Base-by-base conservation (phyloP, 1,140 invertebrate genomes). In the Gonatopus flavifemur region DNA sequence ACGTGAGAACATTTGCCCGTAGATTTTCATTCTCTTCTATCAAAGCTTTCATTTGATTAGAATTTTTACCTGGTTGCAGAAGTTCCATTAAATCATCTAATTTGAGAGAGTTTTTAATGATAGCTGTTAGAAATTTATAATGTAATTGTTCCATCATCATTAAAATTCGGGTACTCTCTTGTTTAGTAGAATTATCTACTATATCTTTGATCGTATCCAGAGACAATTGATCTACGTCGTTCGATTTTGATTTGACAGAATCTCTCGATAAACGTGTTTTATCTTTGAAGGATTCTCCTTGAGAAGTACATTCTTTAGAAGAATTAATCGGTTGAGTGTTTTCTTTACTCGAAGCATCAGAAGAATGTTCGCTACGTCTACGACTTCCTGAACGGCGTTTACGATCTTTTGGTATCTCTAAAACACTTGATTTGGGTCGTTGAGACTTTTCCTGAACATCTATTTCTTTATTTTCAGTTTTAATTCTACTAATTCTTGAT, bases 341-440 rank as follows among this genome's bases (percentile, higher is more conserved):
- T 39, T 78, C 74, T 41, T 78, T 76, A 19, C 52, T 62, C 1
- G 67, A 73, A 20, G 19, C 43, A 49, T 76, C 69, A n/a, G 66
- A 67, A 4, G 52, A 52, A 10, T 41, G 42, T 22, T 42, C 44
- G 25, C 46, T 50, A 36, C 4, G 3, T 24, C 62, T 72, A 2
- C 46, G 54, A 9, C 47, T 56, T 25, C 54, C 45, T 6, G 57
- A 65, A 10, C 61, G 48, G 3, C 63, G 44, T 5, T 20, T 18
- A 18, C 20, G 25, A 16, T 63, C 57, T 51, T 61, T n/a, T 69
- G 0, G 16, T 15, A 21, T n/a, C 7, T 64, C 56, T 36, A 45
- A 28, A 3, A 33, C 4, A n/a, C 31, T 57, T 67, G 8, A 30
- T 36, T 15, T 46, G 7, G 41, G 5, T 0, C 65, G 52, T 21